Evolutionary conservation across 2,888 invertebrate genomes (phyloP), one percentile per base, ranked within the genome.

Genomic region (Drosophila rubida): DNA sequence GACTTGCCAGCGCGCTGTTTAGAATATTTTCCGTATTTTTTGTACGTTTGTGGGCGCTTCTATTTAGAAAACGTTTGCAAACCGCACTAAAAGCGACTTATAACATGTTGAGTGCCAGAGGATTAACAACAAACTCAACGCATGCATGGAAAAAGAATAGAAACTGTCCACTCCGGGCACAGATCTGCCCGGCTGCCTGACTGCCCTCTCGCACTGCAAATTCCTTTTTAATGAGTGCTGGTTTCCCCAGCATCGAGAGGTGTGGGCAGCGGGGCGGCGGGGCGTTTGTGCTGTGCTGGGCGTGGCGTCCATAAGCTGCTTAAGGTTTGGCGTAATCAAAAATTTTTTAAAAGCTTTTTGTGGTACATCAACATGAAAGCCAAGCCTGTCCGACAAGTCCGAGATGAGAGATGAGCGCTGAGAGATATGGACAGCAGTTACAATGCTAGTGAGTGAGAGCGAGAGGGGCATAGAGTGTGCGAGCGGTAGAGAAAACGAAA

Each of bases 51-150:
- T 37, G 72, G 49, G 7, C 8, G 44, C 13, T 51, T 63, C 50
- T 63, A 66, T 76, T 82, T 87, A 82, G 87, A 79, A 82, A 78
- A 80, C 82, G 78, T 71, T 86, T 78, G 76, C 79, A 79, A 78
- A 88, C 85, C 85, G 89, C 85, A 86, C 89, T 87, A 87, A 86
- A 88, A 87, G 85, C 87, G 85, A 86, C 87, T 86, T 86, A 86
- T 87, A 86, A 88, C 85, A 86, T 86, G 89, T 87, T 86, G 85
- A 86, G 85, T 86, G 85, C 87, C 78, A 87, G 72, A 72, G 87
- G 85, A 88, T 86, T 86, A 86, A 87, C 87, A 76, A 71, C 62
- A 70, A 69, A 58, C 53, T 46, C 39, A 81, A 80, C 69, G 78
- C 55, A 62, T 59, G 58, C 37, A 7, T 19, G 57, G 58, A 11